Evolutionary conservation across 2,888 invertebrate genomes (phyloP).

Genomic region (Trissolcus brochymenae): DNA sequence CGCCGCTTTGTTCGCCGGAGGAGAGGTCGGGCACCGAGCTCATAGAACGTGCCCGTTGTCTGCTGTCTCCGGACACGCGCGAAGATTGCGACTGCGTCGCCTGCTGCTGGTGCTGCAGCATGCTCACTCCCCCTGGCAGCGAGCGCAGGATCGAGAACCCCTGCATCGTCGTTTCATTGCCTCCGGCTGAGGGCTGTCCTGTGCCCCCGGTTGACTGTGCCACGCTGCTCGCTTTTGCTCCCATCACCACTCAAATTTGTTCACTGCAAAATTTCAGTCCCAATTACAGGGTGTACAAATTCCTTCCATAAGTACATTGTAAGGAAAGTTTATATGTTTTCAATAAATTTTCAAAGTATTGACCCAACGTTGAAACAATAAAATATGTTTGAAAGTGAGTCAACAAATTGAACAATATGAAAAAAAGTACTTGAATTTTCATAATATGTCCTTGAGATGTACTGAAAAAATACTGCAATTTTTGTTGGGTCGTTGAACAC

Average conservation of each 20-base stretch:
- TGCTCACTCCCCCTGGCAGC: slow-evolving; percentile 83
- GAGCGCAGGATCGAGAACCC: slow-evolving; percentile 84
- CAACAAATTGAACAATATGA: no score
- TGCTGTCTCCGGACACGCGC: slow-evolving; percentile 71
- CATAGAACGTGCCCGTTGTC: slow-evolving; percentile 88
- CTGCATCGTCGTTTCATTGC: slow-evolving; percentile 80
- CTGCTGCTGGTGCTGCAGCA: slow-evolving; percentile 81
- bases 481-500: no score
- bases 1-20: slow-evolving; percentile 79
- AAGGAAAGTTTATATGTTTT: no score
- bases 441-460: no score
- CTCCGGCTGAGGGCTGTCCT: slow-evolving; percentile 86
- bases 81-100: slow-evolving; percentile 72
- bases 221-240: slow-evolving; percentile 90
- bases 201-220: slow-evolving; percentile 76
- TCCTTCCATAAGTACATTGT: no score
- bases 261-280: slow-evolving; percentile 20
- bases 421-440: no score
- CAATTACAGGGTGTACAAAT: background rate
- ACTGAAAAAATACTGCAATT: no score
- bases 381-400: no score
- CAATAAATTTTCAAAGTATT: no score
- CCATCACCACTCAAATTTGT: slow-evolving; percentile 78
- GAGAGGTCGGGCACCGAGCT: slow-evolving; percentile 88
- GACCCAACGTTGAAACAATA: no score